phyloP scores from a whole-genome alignment of 1,140 invertebrate genomes.

The Schlechtendalia chinensis region DNA sequence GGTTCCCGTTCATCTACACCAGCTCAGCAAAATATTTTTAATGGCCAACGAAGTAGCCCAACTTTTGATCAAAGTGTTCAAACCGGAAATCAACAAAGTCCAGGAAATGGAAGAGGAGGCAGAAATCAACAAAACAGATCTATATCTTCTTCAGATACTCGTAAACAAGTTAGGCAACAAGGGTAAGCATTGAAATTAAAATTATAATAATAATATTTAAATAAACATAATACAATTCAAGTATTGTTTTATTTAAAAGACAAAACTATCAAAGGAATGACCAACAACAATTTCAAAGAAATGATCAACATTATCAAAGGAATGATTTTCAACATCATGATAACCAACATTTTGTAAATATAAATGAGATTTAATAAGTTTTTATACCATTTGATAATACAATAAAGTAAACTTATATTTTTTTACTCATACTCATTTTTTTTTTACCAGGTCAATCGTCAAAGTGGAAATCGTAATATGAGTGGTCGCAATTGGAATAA shows the following conservation, averaged over 20 bases:
- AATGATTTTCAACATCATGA: slow-evolving; percentile 47
- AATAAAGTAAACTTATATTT: too few species aligned
- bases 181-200: slow-evolving; percentile 7
- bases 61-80: slow-evolving; percentile 43
- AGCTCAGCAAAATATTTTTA: slow-evolving; percentile 44
- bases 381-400: too few species aligned
- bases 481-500: slow-evolving; percentile 50
- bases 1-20: slow-evolving; percentile 50
- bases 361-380: too few species aligned
- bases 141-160: slow-evolving; percentile 37
- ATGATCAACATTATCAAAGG: slow-evolving; percentile 44
- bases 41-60: slow-evolving; percentile 26
- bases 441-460: slow-evolving; percentile 43
- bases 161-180: slow-evolving; percentile 42
- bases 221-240: not conserved
- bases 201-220: not conserved
- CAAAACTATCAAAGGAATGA: slow-evolving; percentile 49
- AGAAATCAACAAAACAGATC: slow-evolving; percentile 38
- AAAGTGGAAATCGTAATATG: slow-evolving; percentile 38
- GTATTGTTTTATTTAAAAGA: not conserved
- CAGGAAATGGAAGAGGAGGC: slow-evolving; percentile 12
- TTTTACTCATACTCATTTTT: too few species aligned
- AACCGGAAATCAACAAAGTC: slow-evolving; percentile 37
- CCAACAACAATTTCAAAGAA: slow-evolving; percentile 36
- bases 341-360: slow-evolving; percentile 27